These are phyloP conservation scores for Lasioglossum pauxillum DNA, from an alignment of 2,888 invertebrate genomes.

Conservation along the genomic window DNA sequence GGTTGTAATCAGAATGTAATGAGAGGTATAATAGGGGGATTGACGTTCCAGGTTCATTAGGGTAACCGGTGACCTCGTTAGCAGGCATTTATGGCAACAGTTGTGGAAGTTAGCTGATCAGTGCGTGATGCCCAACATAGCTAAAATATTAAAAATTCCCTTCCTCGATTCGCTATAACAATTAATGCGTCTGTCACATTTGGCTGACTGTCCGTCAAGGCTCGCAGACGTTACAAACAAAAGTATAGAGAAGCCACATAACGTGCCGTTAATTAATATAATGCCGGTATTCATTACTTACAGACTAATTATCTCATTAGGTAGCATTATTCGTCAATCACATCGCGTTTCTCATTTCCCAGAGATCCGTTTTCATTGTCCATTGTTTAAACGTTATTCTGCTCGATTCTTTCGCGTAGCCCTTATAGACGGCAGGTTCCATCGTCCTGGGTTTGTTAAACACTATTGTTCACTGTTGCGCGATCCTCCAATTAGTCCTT, in stretches of 20 bases:
- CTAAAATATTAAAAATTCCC: too few relatives aligned
- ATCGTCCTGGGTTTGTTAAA: not conserved
- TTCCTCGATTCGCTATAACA: too few relatives aligned
- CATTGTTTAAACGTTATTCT: not conserved
- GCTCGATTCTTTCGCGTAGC: not conserved
- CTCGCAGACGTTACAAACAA: not conserved
- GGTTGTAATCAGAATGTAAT: slow-evolving; percentile 13
- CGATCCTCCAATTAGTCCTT: not conserved
- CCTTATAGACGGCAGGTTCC: not conserved
- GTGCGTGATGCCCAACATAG: not conserved
- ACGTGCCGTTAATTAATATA: not conserved
- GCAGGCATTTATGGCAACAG: slow-evolving; percentile 1
- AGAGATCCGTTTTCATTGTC: not conserved
- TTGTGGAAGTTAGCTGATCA: not conserved
- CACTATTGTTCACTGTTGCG: not conserved
- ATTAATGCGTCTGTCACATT: not conserved
- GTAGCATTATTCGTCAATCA: not conserved
- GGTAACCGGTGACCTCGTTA: slow-evolving; percentile 19
- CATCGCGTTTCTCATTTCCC: not conserved
- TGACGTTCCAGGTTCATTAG: slow-evolving; percentile 23
- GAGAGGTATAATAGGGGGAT: slow-evolving; percentile 15
- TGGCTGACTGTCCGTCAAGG: not conserved
- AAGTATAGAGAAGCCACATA: not conserved
- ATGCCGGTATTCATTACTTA: not conserved
- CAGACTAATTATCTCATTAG: not conserved